Conservation (phyloP, 2,797 vertebrate genomes). For the Allobates femoralis region DNA sequence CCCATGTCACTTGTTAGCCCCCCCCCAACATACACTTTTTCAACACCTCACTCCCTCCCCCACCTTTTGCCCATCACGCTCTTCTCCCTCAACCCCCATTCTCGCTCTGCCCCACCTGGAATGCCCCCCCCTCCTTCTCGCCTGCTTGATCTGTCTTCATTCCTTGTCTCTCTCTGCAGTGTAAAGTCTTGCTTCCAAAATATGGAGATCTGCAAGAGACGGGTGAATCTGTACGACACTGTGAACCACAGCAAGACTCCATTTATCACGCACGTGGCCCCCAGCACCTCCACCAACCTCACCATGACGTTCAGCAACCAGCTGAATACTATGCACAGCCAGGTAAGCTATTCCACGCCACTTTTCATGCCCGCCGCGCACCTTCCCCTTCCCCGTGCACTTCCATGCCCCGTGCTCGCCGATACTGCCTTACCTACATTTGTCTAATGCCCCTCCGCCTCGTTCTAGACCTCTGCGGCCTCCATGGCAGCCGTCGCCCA, state of each 20-base stretch:
- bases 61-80: background rate
- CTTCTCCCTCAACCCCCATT: too few species aligned
- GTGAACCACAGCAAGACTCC: constrained; percentile 99
- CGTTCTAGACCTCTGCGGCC: constrained; percentile 89
- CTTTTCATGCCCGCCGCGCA: too few species aligned
- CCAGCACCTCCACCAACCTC: constrained; percentile 97
- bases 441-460: background rate
- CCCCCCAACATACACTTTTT: too few species aligned
- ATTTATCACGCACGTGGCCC: constrained; percentile 97
- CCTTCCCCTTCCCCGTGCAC: too few species aligned
- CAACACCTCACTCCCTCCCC: background rate
- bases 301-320: constrained; percentile 99
- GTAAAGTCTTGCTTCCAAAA: constrained; percentile 99
- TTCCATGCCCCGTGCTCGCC: too few species aligned
- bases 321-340: constrained; percentile 97
- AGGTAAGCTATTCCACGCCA: too few species aligned
- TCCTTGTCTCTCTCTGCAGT: constrained; percentile 70
- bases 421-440: background rate
- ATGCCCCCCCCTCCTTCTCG: background rate
- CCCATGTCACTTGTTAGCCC: too few species aligned
- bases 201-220: constrained; percentile 98
- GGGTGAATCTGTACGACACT: constrained; percentile 96
- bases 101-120: background rate
- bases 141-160: background rate
- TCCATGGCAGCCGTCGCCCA: constrained; percentile 97